Evolutionary conservation across 1,140 invertebrate genomes (phyloP), one percentile per base, ranked within the genome.

Genomic region (Halictus rubicundus): DNA sequence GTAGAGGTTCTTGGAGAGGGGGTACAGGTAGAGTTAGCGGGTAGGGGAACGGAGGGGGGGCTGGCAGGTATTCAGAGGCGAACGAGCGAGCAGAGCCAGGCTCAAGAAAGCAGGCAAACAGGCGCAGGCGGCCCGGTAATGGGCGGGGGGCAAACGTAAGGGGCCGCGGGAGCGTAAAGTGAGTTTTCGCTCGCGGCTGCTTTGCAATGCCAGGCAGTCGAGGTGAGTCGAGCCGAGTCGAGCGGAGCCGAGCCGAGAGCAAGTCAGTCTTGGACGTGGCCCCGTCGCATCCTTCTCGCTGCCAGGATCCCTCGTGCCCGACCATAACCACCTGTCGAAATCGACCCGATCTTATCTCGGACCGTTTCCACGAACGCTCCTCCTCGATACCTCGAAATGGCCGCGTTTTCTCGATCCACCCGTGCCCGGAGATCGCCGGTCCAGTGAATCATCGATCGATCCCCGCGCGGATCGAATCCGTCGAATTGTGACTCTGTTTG

Each of bases 371-470:
- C 63, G 25, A 68, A 54, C 73, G 75, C 75, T 81, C 69, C 71
- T 75, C 87, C 88, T 80, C 79, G 87, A 63, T 88, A 88, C 83
- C 89, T 61, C 27, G 90, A 91, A 88, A 91, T 92, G 90, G 89
- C 90, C 84, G 87, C 87, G 84, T 83, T 88, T 46, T 14, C 66
- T 91, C 84, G 91, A 69, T 60, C 59, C 70, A 37, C 2, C 16
- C 66, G 42, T 32, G 23, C 23, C 23, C 14, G 21, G 6, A 23
- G 39, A 71, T 12, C 46, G 32, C 42, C 72, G 52, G n/a, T 32
- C 1, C 49, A 46, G 76, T 78, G 68, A 72, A 72, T 72, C 75
- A 71, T 37, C 49, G 49, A n/a, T 37, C 52, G 69, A 37, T 52
- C 49, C 42, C 54, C 54, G 54, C 8, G 54, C 1, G 54, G 54